Conservation (phyloP, 2,113 vertebrate genomes). For the Epinephelus lanceolatus region DNA sequence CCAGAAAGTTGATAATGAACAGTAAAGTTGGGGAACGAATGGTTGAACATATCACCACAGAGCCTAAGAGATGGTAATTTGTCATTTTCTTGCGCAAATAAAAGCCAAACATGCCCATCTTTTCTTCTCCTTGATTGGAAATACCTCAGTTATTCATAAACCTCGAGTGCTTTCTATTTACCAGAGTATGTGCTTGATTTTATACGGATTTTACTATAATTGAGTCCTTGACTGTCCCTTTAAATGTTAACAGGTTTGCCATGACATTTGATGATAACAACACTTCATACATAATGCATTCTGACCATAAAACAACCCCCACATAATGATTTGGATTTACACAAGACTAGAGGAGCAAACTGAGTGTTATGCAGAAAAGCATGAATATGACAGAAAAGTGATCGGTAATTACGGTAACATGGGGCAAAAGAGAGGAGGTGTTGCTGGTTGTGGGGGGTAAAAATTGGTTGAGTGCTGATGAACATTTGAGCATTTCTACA, state of each 20-base stretch:
- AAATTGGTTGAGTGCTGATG: conserved; percentile 76
- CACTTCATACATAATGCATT: conserved; percentile 47
- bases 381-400: conserved; percentile 39
- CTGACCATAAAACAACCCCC: conserved; percentile 24
- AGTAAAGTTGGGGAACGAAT: neutral
- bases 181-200: conserved; percentile 13
- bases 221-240: conserved; percentile 49
- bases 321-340: conserved; percentile 21
- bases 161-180: conserved; percentile 23
- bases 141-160: conserved; percentile 4
- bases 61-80: neutral
- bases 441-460: conserved; percentile 12
- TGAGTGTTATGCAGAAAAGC: conserved; percentile 12
- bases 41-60: neutral
- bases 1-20: neutral
- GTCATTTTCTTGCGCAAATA: neutral
- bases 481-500: conserved; percentile 84
- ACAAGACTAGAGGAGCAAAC: conserved; percentile 21
- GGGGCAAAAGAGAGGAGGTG: conserved; percentile 40
- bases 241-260: conserved; percentile 29
- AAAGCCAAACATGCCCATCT: neutral
- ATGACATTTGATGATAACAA: conserved; percentile 43
- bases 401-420: conserved; percentile 70
- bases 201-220: conserved; percentile 30
- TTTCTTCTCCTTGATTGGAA: neutral